Base-by-base conservation (phyloP, 2,797 vertebrate species). In the Netta rufina region DNA sequence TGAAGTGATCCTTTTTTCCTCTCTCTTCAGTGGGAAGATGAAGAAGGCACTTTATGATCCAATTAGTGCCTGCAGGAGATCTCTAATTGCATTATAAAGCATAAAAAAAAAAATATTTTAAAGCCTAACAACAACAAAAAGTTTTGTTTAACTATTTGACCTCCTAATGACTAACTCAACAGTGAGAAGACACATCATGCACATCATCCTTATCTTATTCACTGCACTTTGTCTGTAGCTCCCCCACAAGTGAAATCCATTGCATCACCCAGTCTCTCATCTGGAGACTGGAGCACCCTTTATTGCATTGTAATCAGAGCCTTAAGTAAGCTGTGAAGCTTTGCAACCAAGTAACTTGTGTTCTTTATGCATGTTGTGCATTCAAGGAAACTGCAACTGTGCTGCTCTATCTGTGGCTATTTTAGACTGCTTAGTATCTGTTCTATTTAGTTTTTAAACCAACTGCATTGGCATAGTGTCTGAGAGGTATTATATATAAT, bases 11-110 rank as follows among this genome's bases (percentile, higher is more conserved):
- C 83, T 94, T 87, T 94, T 96, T 96, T 94, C 79, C 60, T 94
- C 80, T 94, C 84, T 94, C 89, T 75, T 94, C 88, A 57, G 92
- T 56, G 96, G 92, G 92, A 97, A 96, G 92, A 95, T 39, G 91
- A 97, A 94, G 95, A 91, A 95, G 78, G 84, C 95, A 95, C 91
- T 97, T 97, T 96, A 97, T 94, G 95, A 96, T 96, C 95, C 93
- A 97, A 95, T 97, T 97, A 97, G 94, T 95, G 95, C 83, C 89
- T 97, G 90, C 78, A 93, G 94, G 94, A 97, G 84, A 66, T 94
- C 92, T 95, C 92, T 96, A 97, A 97, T 95, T 96, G 94, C 95
- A 84, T 96, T 97, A 93, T 94, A 96, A 97, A 97, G 75, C 62
- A 93, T 83, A 73, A 79, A 78, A 13, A 84, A 82, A 95, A 70